Evolutionary conservation across 2,888 invertebrate genomes (phyloP), one percentile per base, ranked within the genome.

Genomic region (Oscheius sp.): DNA sequence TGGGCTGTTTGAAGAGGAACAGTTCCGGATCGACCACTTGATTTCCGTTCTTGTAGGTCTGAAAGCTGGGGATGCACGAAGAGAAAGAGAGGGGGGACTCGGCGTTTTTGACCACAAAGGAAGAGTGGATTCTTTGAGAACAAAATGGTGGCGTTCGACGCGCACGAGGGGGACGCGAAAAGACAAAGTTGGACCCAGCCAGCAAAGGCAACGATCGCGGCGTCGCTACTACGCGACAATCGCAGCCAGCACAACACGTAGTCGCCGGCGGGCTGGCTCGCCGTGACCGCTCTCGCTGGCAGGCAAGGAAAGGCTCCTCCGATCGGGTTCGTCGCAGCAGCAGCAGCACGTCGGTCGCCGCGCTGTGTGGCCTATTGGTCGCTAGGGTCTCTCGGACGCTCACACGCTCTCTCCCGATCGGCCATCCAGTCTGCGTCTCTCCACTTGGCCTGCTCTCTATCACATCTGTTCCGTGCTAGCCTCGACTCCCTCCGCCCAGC

Each of bases 1-100:
- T 89, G 50, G 90, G 89, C 76, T 90, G 90, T 72, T 93, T 93
- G 90, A 95, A 95, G 90, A 93, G 94, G 89, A 94, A 94, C 68
- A 94, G 92, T 90, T 99, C 98, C 90, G 99, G 98, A 66, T 95
- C 94, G n/a, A 94, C 94, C 57, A 97, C 96, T 58, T 89, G 86
- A 11, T 93, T 92, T 62, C 93, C 93, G 75, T 90, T 84, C 85
- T 94, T 94, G 76, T 94, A 95, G 91, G 94, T 95, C 90, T 91
- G 88, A 62, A 89, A 89, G 76, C 75, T 33, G 1, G 63, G 9
- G 37, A 47, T 42, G 10, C 63, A 1, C n/a, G 9, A 10, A 13
- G 21, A 37, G 47, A 50, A 33, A 32, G 60, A 32, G 29, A 37
- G 21, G 21, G 21, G 0, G 21, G 21, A 21, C 21, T 21, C 21